Evolutionary conservation across 2,888 invertebrate species (phyloP).

Genomic region (Autographa gamma): DNA sequence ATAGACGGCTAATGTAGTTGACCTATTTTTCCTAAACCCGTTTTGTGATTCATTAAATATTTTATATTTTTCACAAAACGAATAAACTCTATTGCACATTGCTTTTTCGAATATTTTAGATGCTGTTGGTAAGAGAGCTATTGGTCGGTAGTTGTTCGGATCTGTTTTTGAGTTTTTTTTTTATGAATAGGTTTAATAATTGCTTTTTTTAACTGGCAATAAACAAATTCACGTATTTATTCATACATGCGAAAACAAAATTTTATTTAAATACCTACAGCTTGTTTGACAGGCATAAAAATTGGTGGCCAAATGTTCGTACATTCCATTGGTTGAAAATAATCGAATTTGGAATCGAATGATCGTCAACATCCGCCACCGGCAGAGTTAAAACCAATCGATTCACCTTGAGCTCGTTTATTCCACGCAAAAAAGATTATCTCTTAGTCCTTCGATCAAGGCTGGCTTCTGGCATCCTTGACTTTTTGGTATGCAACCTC

Average conservation of each 20-base stretch:
- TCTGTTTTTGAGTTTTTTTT: too few relatives aligned
- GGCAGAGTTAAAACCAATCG: constrained; percentile 26
- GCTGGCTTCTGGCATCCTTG: constrained; percentile 50
- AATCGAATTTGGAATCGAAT: not conserved
- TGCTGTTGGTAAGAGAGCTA: too few relatives aligned
- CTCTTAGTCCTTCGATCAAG: constrained; percentile 49
- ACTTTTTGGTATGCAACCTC: constrained; percentile 48
- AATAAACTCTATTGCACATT: too few relatives aligned
- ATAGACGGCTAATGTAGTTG: too few relatives aligned
- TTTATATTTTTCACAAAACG: too few relatives aligned
- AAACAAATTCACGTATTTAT: too few relatives aligned
- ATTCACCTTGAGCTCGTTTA: constrained; percentile 32
- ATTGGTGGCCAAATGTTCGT: not conserved
- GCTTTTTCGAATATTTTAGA: too few relatives aligned
- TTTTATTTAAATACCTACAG: not conserved
- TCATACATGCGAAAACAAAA: not conserved
- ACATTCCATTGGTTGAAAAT: not conserved
- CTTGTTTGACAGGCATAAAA: not conserved
- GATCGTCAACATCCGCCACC: not conserved
- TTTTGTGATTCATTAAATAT: too few relatives aligned
- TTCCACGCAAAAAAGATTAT: constrained; percentile 26
- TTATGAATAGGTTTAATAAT: too few relatives aligned
- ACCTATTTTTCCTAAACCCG: too few relatives aligned
- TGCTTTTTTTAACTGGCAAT: too few relatives aligned
- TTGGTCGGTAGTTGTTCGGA: too few relatives aligned